Base-by-base conservation (phyloP, 2,888 invertebrate genomes). In the Crioceris asparagi region DNA sequence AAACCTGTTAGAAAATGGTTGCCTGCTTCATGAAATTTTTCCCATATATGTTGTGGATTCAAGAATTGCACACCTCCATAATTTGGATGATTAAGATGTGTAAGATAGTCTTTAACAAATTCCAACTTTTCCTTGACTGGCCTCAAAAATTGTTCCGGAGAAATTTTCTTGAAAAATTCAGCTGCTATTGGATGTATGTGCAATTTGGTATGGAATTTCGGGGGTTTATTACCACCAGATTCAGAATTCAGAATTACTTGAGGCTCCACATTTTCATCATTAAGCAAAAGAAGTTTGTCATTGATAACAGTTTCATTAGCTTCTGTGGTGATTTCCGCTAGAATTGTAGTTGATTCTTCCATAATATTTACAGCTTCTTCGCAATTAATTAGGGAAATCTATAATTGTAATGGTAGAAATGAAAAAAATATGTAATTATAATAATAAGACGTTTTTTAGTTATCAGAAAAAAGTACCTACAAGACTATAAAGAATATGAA, bases 31-130 rank as follows among this genome's bases (percentile, higher is more conserved):
- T 50, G 47, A 5, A 48, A 16, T 19, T 38, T 42, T n/a, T 48
- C 43, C 45, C 44, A 46, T 10, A 50, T 27, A 19, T 48, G 31
- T 16, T 40, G 34, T 4, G 50, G 48, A 25, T 37, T 46, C 4
- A 42, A 41, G 6, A 42, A 31, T 17, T 43, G 41, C 7, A 44
- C 27, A 4, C 45, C 43, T 6, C 46, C 46, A 35, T 29, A 45
- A 30, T 48, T 48, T 5, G 50, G 47, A 34, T 48, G 47, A 12
- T 43, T 40, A 1, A 40, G 29, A 7, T 39, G 23, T 6, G 36
- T 19, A 11, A 47, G 32, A 8, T 41, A 32, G 16, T 42, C 40
- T 16, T 38, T 32, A 10, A 50, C 29, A 25, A 38, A 29, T 11
- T 29, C 21, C 10, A 39, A n/a, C 35, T 42, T 42, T 1, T 45